Evolutionary conservation across 2,113 vertebrate species (phyloP).

Genomic region (Baryphthengus martii): DNA sequence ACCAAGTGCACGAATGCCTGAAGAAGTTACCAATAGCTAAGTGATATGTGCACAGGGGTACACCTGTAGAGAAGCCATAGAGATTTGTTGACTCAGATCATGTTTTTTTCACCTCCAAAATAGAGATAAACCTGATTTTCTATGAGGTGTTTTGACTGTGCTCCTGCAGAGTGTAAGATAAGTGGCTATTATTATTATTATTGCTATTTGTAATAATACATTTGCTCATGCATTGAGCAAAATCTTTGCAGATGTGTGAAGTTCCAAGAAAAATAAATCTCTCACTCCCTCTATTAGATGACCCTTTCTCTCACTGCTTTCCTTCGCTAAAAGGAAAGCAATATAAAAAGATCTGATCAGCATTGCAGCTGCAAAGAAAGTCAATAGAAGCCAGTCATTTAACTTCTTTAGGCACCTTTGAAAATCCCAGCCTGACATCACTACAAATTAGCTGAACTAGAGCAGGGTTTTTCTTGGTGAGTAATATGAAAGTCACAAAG

Average conservation of each 20-base stretch:
- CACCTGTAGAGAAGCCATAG: neutral
- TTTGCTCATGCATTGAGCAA: neutral
- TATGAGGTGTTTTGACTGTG: neutral
- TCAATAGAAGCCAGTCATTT: neutral
- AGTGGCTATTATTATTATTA: neutral
- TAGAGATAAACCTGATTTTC: neutral
- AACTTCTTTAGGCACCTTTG: constrained; percentile 3
- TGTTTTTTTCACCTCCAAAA: neutral
- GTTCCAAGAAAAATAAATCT: neutral
- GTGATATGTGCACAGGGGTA: fast-evolving
- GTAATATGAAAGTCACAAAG: neutral
- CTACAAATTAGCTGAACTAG: constrained; percentile 13
- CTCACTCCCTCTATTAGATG: neutral
- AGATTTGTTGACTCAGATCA: neutral
- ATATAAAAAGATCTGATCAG: neutral
- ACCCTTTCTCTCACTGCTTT: neutral
- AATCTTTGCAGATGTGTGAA: neutral
- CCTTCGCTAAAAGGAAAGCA: neutral
- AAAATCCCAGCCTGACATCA: constrained; percentile 13
- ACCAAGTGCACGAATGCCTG: neutral
- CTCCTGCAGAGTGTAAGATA: neutral
- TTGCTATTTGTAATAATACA: neutral
- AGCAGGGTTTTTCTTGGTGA: neutral
- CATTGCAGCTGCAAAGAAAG: neutral
- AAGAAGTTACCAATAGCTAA: neutral